These are phyloP conservation scores for Neopelma chrysocephalum DNA, from an alignment of 2,797 vertebrate species.

Conservation along the genomic window DNA sequence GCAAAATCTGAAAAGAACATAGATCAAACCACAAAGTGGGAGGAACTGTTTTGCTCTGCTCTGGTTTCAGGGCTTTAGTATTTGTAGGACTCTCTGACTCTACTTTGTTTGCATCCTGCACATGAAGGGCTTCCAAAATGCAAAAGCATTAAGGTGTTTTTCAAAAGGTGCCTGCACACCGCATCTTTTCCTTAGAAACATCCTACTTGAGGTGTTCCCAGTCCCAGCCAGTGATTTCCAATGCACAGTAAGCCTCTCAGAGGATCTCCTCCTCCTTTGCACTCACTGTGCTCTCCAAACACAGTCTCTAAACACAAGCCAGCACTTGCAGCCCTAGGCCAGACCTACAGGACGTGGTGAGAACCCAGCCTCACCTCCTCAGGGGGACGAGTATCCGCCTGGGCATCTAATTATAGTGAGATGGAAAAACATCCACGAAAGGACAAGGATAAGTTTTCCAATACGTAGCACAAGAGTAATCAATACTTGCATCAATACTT, in stretches of 20 bases:
- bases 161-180: background rate
- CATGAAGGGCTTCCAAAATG: background rate
- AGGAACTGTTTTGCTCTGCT: background rate
- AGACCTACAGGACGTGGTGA: background rate
- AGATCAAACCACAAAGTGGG: background rate
- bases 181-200: background rate
- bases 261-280: background rate
- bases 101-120: background rate
- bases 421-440: conserved; percentile 17
- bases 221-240: background rate
- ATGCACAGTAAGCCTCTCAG: background rate
- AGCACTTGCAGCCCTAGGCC: background rate
- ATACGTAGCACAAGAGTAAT: conserved; percentile 34
- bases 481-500: conserved; percentile 68
- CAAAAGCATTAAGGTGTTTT: background rate
- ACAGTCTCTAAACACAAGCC: background rate
- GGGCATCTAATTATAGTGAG: conserved; percentile 3
- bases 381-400: background rate
- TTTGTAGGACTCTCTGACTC: background rate
- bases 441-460: conserved; percentile 47
- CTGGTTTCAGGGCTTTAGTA: background rate
- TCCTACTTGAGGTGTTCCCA: background rate
- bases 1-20: background rate
- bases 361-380: background rate
- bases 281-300: background rate